Percentiles rank a stretch among this genome's conserved stretches.
Evolutionary conservation across 1,140 invertebrate species (phyloP).

Genomic region (Portunus trituberculatus): DNA sequence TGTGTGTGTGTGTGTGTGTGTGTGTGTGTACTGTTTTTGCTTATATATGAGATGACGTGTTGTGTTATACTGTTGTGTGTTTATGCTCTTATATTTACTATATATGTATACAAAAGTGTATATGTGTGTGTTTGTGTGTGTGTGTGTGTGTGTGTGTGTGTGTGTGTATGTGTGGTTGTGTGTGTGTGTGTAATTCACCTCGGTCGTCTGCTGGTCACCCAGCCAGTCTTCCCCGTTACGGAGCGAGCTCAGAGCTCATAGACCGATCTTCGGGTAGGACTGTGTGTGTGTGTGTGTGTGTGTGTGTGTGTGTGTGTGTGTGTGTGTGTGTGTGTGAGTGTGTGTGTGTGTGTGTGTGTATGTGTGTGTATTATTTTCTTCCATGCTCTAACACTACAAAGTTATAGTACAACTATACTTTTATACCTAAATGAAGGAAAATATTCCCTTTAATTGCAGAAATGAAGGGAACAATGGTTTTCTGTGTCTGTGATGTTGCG

Average conservation of each 20-base stretch:
- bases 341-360: too few species aligned
- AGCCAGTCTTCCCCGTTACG: too few species aligned
- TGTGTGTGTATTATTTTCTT: too few species aligned
- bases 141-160: background rate
- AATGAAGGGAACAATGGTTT: background rate
- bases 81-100: background rate
- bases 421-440: too few species aligned
- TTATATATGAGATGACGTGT: background rate
- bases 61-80: background rate
- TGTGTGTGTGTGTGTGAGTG: too few species aligned
- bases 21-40: background rate
- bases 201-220: too few species aligned
- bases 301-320: constrained; percentile 6
- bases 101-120: background rate
- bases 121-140: background rate
- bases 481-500: background rate
- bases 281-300: constrained; percentile 9
- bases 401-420: too few species aligned
- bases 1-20: background rate
- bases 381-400: too few species aligned
- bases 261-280: too few species aligned
- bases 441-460: too few species aligned
- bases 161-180: background rate
- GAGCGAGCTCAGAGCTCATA: too few species aligned
- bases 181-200: background rate